Evolutionary conservation across 2,113 vertebrate species (phyloP), one percentile per base, ranked within the genome.

Genomic region (Morone chrysops): DNA sequence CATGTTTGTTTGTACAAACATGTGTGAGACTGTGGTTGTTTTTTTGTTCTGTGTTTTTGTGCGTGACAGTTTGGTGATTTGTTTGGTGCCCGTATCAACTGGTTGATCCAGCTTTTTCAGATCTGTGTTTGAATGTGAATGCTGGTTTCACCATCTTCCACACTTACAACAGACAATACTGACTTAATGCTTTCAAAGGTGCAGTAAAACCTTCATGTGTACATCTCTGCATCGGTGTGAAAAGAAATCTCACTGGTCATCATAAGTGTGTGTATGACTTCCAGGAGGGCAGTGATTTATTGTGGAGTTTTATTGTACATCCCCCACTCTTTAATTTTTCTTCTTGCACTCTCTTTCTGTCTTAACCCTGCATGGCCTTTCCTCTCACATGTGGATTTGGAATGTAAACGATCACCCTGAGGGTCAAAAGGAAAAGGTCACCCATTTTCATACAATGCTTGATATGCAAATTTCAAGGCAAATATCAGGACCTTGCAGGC

Each of bases 381-480:
- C 62, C 70, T 67, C 67, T 68, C 47, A 60, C 72, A 40, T 63
- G 67, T 61, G 69, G 78, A 74, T 83, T 63, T 84, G 83, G 83
- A 90, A 90, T 56, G 50, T 89, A 90, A 91, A 89, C 73, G 50
- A 91, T 84, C 48, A 16, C 54, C 90, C 89, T 12, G 17, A 60
- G 76, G 91, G 78, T 85, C 82, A 84, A 77, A 65, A 85, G 51
- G 54, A 93, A 90, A 93, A 90, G 83, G 89, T 90, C 75, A n/a
- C 9, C 75, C 81, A 86, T 92, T 93, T 94, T 86, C 76, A 80
- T 85, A 70, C 85, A 59, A 51, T 62, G 50, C 84, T 84, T 60
- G 79, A 63, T 70, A 94, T 92, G 92, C 83, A 94, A 93, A 94
- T 93, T 67, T 51, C 40, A 77, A 91, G 61, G 87, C 85, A 90